phyloP scores from a whole-genome alignment of 2,113 vertebrate genomes.

The Regulus satrapa region DNA sequence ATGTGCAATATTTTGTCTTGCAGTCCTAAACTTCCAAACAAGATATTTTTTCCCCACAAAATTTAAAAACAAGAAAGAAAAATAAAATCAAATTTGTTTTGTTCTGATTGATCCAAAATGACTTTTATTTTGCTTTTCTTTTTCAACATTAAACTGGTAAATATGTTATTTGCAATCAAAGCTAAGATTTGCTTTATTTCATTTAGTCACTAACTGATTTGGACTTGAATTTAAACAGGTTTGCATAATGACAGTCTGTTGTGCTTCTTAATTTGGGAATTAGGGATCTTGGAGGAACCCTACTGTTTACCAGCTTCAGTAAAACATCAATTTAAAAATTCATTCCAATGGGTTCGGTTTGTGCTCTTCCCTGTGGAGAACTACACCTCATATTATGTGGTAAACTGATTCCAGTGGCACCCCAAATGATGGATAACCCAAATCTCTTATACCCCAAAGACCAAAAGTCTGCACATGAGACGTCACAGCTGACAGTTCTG shows the following conservation, averaged over 20 bases:
- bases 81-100: not conserved
- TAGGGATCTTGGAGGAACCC: slow-evolving; percentile 9
- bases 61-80: not conserved
- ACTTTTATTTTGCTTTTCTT: not conserved
- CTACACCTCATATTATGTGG: not conserved
- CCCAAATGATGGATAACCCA: not conserved
- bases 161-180: not conserved
- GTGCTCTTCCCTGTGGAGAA: not conserved
- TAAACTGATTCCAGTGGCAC: not conserved
- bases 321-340: not conserved
- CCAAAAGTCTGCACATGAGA: not conserved
- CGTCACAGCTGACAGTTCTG: not conserved
- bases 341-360: not conserved
- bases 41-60: not conserved
- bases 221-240: not conserved
- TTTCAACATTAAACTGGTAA: not conserved
- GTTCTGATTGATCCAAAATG: not conserved
- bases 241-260: slow-evolving; percentile 10
- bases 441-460: not conserved
- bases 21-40: not conserved
- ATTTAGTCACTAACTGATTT: not conserved
- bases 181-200: not conserved
- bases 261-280: slow-evolving; percentile 34
- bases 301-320: not conserved
- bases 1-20: not conserved